phyloP scores from a whole-genome alignment of 2,888 invertebrate genomes.

The Lamellibrachia satsuma region DNA sequence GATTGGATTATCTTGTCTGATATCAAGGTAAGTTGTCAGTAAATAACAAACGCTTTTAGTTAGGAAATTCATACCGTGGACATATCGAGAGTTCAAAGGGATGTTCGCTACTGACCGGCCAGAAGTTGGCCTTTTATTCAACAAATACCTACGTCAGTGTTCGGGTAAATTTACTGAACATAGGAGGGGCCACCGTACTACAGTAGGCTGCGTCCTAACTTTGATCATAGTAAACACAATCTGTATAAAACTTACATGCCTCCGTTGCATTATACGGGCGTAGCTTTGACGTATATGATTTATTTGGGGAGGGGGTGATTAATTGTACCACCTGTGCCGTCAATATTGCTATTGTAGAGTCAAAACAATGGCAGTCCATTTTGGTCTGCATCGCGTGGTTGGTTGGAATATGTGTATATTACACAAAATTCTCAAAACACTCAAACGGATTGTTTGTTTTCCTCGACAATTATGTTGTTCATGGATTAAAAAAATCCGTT shows the following conservation, averaged over 20 bases:
- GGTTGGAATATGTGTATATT: no score
- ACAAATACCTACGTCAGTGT: not conserved
- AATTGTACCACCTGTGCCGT: not conserved
- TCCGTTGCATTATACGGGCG: not conserved
- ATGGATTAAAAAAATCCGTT: no score
- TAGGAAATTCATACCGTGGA: not conserved
- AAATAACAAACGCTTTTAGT: not conserved
- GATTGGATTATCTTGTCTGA: slow-evolving; percentile 9
- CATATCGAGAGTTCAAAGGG: not conserved
- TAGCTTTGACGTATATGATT: not conserved
- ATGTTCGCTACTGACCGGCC: not conserved
- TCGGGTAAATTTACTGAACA: not conserved
- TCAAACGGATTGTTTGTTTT: no score
- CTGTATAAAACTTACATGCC: not conserved
- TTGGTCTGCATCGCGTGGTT: no score
- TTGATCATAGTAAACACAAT: not conserved
- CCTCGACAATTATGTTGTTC: no score
- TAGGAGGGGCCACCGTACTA: not conserved
- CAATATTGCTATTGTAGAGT: not conserved
- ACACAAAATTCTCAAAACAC: no score
- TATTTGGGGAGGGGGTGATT: not conserved
- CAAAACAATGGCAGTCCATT: no score
- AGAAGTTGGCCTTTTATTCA: not conserved
- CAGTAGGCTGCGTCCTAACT: not conserved
- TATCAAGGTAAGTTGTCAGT: not conserved